Conservation (phyloP, 2,888 invertebrate genomes). For the Synanthedon andrenaeformis region DNA sequence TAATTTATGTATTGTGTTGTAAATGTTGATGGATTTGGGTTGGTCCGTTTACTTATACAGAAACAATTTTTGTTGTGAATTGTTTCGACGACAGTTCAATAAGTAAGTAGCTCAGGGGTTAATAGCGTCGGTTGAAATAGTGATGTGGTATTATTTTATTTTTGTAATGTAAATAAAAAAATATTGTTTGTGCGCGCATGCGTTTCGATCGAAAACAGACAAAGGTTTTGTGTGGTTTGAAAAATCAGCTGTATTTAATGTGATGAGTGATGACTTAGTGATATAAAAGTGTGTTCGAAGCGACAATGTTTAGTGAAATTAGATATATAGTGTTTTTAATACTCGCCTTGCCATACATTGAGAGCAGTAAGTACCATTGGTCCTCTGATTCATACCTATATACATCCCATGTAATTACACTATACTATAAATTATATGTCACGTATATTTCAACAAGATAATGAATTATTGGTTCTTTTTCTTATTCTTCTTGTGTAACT, state of each 20-base stretch:
- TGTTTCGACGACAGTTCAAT: slow-evolving; percentile 33
- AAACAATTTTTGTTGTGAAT: slow-evolving; percentile 44
- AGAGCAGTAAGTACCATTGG: slow-evolving; percentile 72
- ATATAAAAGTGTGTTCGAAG: slow-evolving; percentile 55
- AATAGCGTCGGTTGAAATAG: no score
- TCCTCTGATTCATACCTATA: no score
- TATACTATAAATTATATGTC: background rate
- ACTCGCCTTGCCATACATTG: slow-evolving; percentile 76
- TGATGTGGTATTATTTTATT: no score
- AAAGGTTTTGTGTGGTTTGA: slow-evolving; percentile 72
- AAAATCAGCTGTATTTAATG: slow-evolving; percentile 69
- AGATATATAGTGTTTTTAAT: slow-evolving; percentile 77
- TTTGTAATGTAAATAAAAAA: slow-evolving; percentile 66
- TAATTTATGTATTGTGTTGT: slow-evolving; percentile 13
- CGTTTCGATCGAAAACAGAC: slow-evolving; percentile 69
- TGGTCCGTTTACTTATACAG: slow-evolving; percentile 17
- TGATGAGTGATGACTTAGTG: slow-evolving; percentile 72
- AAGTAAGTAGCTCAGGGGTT: slow-evolving; percentile 26
- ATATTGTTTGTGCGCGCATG: slow-evolving; percentile 68
- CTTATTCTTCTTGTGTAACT: no score
- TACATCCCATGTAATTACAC: background rate
- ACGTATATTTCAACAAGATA: no score
- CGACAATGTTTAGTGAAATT: slow-evolving; percentile 74
- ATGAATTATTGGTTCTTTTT: no score
- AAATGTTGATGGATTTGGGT: slow-evolving; percentile 16